Evolutionary conservation across 2,888 invertebrate genomes (phyloP).

Genomic region (Petrolisthes manimaculis): DNA sequence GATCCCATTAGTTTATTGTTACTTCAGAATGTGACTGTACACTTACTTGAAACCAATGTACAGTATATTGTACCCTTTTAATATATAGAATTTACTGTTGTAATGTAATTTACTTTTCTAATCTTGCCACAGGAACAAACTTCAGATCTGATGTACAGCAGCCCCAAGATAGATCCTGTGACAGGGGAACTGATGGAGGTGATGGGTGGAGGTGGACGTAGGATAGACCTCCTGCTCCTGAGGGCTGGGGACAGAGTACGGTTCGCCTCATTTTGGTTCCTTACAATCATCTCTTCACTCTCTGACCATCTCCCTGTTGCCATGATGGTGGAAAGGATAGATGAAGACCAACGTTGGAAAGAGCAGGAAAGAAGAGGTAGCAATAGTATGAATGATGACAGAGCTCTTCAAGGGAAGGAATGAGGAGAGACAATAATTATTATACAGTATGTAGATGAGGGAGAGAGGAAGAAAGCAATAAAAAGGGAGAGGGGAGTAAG

Average conservation of each 20-base stretch:
- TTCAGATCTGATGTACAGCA: conserved; percentile 10
- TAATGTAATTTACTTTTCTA: too few species aligned
- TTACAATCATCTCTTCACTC: conserved; percentile 28
- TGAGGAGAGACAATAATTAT: neutral
- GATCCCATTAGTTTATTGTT: too few species aligned
- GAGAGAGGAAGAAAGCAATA: neutral
- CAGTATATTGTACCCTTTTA: neutral
- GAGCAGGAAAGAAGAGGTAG: conserved; percentile 3
- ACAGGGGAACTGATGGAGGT: conserved; percentile 9
- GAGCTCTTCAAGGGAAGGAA: neutral
- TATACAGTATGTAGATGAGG: neutral
- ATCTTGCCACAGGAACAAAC: conserved; percentile 19
- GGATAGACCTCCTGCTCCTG: conserved; percentile 37
- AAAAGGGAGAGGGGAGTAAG: neutral
- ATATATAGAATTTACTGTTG: too few species aligned
- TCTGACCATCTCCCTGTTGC: conserved; percentile 43
- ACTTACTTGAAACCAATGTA: too few species aligned
- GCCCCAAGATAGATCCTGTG: neutral
- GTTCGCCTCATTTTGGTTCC: conserved; percentile 22
- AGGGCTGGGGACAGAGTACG: neutral
- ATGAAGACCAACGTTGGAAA: neutral
- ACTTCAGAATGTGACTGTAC: too few species aligned
- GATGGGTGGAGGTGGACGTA: conserved; percentile 28
- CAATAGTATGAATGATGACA: neutral
- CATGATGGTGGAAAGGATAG: conserved; percentile 32